Conservation (phyloP, 2,113 vertebrate species). For the Morone saxatilis region DNA sequence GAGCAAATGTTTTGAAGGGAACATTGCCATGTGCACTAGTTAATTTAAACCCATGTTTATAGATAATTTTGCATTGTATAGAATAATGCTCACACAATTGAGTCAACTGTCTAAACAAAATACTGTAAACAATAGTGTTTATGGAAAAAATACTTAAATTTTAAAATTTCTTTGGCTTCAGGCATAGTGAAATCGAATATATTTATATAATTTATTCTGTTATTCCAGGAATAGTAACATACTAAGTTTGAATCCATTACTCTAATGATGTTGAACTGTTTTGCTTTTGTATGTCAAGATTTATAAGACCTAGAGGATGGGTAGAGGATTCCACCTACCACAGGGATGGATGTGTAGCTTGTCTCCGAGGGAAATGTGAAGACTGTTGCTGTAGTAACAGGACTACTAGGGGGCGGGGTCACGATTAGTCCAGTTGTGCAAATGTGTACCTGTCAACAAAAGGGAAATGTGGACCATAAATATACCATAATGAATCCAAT, state of each 20-base stretch:
- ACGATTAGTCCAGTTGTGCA: slow-evolving; percentile 96
- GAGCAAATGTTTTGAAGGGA: neutral
- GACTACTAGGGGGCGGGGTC: slow-evolving; percentile 97
- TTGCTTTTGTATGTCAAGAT: neutral
- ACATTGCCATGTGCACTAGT: neutral
- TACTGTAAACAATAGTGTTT: neutral
- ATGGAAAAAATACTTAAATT: too few species aligned
- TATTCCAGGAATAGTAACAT: neutral
- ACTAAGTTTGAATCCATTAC: neutral
- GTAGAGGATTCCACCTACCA: slow-evolving; percentile 76
- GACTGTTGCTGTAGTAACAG: slow-evolving; percentile 93
- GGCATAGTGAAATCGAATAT: neutral
- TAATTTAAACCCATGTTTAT: neutral
- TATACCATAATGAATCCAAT: neutral
- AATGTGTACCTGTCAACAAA: slow-evolving; percentile 92
- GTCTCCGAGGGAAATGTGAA: slow-evolving; percentile 95
- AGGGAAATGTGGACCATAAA: slow-evolving; percentile 35
- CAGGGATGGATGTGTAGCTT: slow-evolving; percentile 88
- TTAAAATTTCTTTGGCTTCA: neutral
- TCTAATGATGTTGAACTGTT: neutral
- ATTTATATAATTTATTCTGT: neutral
- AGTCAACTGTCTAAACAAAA: too few species aligned
- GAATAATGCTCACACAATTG: neutral
- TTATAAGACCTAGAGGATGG: neutral
- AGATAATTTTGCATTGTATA: neutral